Evolutionary conservation across 37 sponge, comb jelly and placozoan species (phyloP).

Genomic region (Diacarnus erythraeanus): DNA sequence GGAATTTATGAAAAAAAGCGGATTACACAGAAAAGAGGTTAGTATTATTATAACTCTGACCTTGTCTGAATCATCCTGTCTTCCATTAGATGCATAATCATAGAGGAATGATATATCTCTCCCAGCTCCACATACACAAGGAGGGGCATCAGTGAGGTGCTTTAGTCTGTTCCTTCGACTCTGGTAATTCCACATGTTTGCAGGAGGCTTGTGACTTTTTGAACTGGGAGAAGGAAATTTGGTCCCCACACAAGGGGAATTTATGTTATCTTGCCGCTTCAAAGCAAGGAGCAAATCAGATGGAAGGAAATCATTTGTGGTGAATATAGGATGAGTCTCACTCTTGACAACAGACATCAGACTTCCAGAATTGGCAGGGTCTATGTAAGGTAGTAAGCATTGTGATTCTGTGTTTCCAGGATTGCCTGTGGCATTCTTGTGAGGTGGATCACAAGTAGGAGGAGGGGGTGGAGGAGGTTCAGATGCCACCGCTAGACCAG

Average conservation of each 20-base stretch:
- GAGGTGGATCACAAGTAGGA: neutral
- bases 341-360: neutral
- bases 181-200: slow-evolving; percentile 85
- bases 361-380: neutral
- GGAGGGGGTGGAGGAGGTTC: slow-evolving; percentile 3
- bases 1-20: neutral
- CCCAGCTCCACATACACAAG: slow-evolving; percentile 96
- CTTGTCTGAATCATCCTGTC: neutral
- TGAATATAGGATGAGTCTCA: neutral
- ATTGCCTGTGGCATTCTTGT: neutral
- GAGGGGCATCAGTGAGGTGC: slow-evolving; percentile 85
- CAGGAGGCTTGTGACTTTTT: slow-evolving; percentile 38
- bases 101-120: slow-evolving; percentile 92
- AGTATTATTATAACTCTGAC: neutral
- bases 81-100: slow-evolving; percentile 17
- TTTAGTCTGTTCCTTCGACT: slow-evolving; percentile 64
- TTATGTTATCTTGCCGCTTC: slow-evolving; percentile 7
- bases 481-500: neutral
- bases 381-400: slow-evolving; percentile 36
- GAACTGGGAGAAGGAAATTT: neutral
- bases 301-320: slow-evolving; percentile 56
- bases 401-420: neutral
- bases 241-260: neutral
- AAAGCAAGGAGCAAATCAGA: slow-evolving; percentile 39
- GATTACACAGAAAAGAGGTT: neutral